Evolutionary conservation across 2,888 invertebrate genomes (phyloP).

Genomic region (Ectropis crepuscularia): DNA sequence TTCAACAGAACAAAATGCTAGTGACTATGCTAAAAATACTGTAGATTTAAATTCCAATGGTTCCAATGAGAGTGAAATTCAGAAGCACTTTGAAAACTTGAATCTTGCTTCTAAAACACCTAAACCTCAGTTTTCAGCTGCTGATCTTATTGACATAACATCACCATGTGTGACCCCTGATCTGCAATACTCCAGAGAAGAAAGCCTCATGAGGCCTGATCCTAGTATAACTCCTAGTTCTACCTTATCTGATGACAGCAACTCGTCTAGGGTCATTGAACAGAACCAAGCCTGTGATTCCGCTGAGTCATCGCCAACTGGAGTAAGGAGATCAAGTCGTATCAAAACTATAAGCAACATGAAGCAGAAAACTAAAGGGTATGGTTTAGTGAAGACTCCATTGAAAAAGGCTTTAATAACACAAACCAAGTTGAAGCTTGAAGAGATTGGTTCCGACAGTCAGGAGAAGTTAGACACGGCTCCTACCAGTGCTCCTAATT

Average conservation of each 20-base stretch:
- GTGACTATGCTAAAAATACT: constrained; percentile 38
- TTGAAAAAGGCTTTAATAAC: constrained; percentile 78
- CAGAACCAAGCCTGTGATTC: constrained; percentile 72
- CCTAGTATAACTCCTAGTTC: constrained; percentile 78
- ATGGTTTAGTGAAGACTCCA: constrained; percentile 86
- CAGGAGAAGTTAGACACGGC: constrained; percentile 67
- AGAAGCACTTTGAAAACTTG: constrained; percentile 72
- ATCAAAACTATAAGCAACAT: constrained; percentile 90
- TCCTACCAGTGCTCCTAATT: constrained; percentile 58
- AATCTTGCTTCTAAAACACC: constrained; percentile 54
- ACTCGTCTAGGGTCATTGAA: constrained; percentile 72
- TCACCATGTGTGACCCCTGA: constrained; percentile 65
- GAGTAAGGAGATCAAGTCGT: constrained; percentile 89
- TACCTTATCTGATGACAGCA: constrained; percentile 77
- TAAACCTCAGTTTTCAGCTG: constrained; percentile 58
- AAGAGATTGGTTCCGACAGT: constrained; percentile 86
- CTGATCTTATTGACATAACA: constrained; percentile 54
- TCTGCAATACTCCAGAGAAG: constrained; percentile 58
- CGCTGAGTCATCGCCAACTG: constrained; percentile 78
- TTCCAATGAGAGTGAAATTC: constrained; percentile 60
- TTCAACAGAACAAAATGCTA: constrained; percentile 37
- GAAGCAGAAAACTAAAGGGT: constrained; percentile 87
- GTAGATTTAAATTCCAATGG: constrained; percentile 18
- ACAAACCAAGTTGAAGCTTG: constrained; percentile 82
- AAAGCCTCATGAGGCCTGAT: constrained; percentile 66